phyloP scores from a whole-genome alignment of 1,140 invertebrate genomes.

The Thaumetopoea pityocampa region DNA sequence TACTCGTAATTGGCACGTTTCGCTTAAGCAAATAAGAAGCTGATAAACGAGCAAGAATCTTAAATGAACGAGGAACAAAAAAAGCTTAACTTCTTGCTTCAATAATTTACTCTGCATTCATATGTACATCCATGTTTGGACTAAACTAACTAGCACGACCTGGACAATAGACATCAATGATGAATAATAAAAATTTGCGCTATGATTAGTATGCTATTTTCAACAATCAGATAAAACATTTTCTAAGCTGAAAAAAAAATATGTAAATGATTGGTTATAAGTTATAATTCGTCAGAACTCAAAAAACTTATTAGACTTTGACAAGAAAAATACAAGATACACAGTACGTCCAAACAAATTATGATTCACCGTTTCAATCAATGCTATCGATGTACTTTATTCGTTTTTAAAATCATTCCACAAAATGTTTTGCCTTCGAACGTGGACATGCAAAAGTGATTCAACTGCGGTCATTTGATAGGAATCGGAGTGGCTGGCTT shows the following conservation, averaged over 20 bases:
- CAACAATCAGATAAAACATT: slow-evolving; percentile 7
- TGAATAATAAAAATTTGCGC: too few species aligned
- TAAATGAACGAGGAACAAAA: slow-evolving; percentile 34
- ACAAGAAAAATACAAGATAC: slow-evolving; percentile 29
- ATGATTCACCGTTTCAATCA: slow-evolving; percentile 48
- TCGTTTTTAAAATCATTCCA: slow-evolving; percentile 41
- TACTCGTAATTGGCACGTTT: slow-evolving; percentile 27
- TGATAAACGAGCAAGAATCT: slow-evolving; percentile 14
- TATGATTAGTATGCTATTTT: too few species aligned
- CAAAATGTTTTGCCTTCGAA: slow-evolving; percentile 45
- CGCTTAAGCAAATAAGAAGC: slow-evolving; percentile 32
- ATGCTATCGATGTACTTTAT: slow-evolving; percentile 39
- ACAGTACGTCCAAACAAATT: slow-evolving; percentile 31
- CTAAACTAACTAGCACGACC: slow-evolving; percentile 30
- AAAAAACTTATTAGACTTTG: slow-evolving; percentile 13
- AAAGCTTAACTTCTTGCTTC: slow-evolving; percentile 30
- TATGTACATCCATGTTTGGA: slow-evolving; percentile 43
- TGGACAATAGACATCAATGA: too few species aligned
- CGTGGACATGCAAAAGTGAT: slow-evolving; percentile 30
- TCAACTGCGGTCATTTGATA: slow-evolving; percentile 40
- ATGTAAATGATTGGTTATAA: too few species aligned
- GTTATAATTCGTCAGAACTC: neutral
- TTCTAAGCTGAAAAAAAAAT: slow-evolving; percentile 5
- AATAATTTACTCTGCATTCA: slow-evolving; percentile 37
- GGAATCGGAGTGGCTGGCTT: slow-evolving; percentile 39